Evolutionary conservation across 2,113 vertebrate species (phyloP).

Genomic region (Phoenicopterus ruber): DNA sequence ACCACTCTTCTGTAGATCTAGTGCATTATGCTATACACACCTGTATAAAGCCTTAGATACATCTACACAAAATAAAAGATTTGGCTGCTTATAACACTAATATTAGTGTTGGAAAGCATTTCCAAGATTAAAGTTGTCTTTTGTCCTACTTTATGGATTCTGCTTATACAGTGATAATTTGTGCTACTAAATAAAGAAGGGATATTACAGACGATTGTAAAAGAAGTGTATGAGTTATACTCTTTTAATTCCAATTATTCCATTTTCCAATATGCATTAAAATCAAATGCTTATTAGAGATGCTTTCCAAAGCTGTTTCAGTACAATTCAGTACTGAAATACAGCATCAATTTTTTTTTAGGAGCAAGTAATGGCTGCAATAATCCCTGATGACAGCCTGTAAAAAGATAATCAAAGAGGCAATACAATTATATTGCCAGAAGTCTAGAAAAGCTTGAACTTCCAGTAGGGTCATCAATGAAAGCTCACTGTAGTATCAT

Average conservation of each 20-base stretch:
- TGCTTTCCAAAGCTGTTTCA: not conserved
- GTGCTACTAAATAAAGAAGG: not conserved
- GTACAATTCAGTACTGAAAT: not conserved
- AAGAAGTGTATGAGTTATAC: not conserved
- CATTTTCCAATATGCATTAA: not conserved
- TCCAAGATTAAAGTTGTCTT: not conserved
- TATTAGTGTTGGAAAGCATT: not conserved
- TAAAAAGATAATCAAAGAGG: not conserved
- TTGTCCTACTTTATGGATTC: not conserved
- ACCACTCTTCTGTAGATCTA: not conserved
- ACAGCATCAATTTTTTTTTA: not conserved
- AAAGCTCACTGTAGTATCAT: not conserved
- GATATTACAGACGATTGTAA: not conserved
- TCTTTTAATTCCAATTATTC: not conserved
- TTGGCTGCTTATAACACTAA: conserved; percentile 43
- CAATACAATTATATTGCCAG: not conserved
- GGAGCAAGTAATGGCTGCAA: not conserved
- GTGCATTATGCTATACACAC: conserved; percentile 33
- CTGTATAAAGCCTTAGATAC: conserved; percentile 36
- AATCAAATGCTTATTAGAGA: not conserved
- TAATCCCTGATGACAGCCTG: not conserved
- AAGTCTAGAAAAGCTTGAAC: not conserved
- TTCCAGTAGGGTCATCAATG: not conserved
- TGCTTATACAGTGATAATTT: not conserved
- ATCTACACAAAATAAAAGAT: conserved; percentile 32